Base-by-base conservation (phyloP, 2,888 invertebrate genomes). In the Scelioninae gen. 1 region DNA sequence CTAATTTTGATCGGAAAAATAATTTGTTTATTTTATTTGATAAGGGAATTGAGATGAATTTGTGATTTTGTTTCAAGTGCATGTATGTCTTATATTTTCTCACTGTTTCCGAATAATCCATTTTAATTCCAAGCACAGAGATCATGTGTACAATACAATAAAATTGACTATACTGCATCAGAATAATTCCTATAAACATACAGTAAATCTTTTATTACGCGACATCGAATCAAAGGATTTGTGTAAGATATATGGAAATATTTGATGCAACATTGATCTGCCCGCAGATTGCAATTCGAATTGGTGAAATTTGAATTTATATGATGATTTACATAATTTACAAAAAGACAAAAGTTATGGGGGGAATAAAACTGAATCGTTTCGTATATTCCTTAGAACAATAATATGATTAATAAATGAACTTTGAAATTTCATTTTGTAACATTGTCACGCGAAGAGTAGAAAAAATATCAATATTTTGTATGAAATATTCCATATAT, bases 161-260 rank as follows among this genome's bases (percentile, higher is more conserved):
- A 23, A 62, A 62, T 62, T 62, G 6, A 62, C 31, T 43, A 13
- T 29, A 29, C 8, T n/a, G 45, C 9, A 13, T 31, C 29, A 29
- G 13, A 62, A 29, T 62, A 62, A 62, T 62, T 62, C 32, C 45
- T 15, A 62, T 62, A 45, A 62, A 15, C 47, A 62, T 45, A 47
- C 45, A 8, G 32, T 62, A 62, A 47, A 47, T 62, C 47, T 62
- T 62, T 62, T 62, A 62, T 62, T 47, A 62, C 62, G 45, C 47
- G 62, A 62, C 62, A 31, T 23, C 31, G n/a, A 62, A 47, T 47
- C 62, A 10, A 8, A 45, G 32, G 62, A 47, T 62, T 62, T 31
- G 31, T 32, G 15, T 23, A 47, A 47, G 47, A 43, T 23, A 23
- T 62, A 62, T 62, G 62, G 47, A 47, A 47, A 62, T 62, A 47